Evolutionary conservation across 2,113 vertebrate species (phyloP).

Genomic region (Amia ocellicauda): DNA sequence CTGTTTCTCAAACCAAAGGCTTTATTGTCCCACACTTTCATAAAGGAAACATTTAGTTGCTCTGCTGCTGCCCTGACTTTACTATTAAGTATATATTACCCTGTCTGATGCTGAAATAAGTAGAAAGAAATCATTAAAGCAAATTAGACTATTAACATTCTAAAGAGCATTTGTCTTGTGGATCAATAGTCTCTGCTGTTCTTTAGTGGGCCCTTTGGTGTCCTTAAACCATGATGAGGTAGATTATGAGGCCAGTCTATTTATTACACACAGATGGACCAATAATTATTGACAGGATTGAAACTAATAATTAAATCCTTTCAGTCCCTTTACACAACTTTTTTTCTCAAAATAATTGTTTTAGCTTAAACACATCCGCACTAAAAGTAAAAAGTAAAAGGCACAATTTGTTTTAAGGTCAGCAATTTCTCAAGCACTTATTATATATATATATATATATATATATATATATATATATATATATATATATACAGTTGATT

Average conservation of each 20-base stretch:
- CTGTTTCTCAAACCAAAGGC: no score
- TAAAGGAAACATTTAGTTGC: conserved; percentile 61
- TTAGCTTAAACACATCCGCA: conserved; percentile 18
- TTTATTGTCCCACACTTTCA: conserved; percentile 52
- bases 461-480: not conserved
- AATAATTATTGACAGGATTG: conserved; percentile 85
- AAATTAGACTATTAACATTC: conserved; percentile 81
- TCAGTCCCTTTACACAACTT: conserved; percentile 61
- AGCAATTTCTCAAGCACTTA: no score
- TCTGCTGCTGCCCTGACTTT: conserved; percentile 50
- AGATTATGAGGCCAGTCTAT: conserved; percentile 84
- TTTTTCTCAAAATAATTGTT: conserved; percentile 12
- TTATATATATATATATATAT: no score
- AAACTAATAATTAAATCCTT: conserved; percentile 75
- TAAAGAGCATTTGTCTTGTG: conserved; percentile 83
- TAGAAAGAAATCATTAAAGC: conserved; percentile 72
- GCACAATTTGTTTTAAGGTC: no score
- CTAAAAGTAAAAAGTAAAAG: conserved; percentile 5
- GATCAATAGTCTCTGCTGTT: conserved; percentile 88
- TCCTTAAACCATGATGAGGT: conserved; percentile 87
- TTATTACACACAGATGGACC: conserved; percentile 86
- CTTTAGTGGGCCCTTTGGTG: conserved; percentile 87
- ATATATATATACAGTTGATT: no score
- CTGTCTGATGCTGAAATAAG: conserved; percentile 69
- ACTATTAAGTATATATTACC: conserved; percentile 73